Conservation (phyloP, 1,140 invertebrate genomes). For the Neomicropteryx cornuta region DNA sequence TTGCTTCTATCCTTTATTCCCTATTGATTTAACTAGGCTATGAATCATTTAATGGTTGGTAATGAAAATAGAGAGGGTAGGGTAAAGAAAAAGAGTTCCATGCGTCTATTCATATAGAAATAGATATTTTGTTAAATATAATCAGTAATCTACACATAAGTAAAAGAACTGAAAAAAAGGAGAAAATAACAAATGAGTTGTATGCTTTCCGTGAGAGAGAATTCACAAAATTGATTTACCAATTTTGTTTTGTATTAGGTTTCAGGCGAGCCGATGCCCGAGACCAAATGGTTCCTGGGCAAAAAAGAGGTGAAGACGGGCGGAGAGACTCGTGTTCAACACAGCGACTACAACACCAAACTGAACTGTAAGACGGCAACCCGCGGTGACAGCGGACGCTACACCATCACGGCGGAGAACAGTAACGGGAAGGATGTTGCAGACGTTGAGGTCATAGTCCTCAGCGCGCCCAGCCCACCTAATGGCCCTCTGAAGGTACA, state of each 20-base stretch:
- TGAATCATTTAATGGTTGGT: too few species aligned
- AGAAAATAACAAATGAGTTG: too few species aligned
- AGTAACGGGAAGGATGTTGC: constrained; percentile 85
- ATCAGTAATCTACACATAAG: constrained; percentile 1
- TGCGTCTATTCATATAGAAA: constrained; percentile 4
- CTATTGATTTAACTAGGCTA: too few species aligned
- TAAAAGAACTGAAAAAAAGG: not conserved
- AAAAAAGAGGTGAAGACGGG: constrained; percentile 59
- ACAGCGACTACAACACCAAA: constrained; percentile 84
- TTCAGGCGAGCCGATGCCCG: constrained; percentile 81
- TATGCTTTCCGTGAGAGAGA: too few species aligned
- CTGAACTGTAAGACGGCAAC: constrained; percentile 76
- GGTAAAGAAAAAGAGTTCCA: too few species aligned
- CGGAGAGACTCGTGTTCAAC: constrained; percentile 64
- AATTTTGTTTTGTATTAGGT: constrained; percentile 40
- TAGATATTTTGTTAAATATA: not conserved
- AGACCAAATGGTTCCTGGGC: constrained; percentile 73
- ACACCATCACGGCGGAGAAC: constrained; percentile 89
- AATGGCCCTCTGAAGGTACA: constrained; percentile 76
- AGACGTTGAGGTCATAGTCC: constrained; percentile 82
- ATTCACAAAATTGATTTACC: too few species aligned
- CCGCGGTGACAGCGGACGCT: constrained; percentile 80
- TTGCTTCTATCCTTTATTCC: too few species aligned
- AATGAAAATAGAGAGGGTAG: too few species aligned
- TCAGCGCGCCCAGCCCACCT: constrained; percentile 84